These are phyloP conservation scores for Xyrauchen texanus DNA, from an alignment of 2,113 vertebrate genomes.

Conservation along the genomic window DNA sequence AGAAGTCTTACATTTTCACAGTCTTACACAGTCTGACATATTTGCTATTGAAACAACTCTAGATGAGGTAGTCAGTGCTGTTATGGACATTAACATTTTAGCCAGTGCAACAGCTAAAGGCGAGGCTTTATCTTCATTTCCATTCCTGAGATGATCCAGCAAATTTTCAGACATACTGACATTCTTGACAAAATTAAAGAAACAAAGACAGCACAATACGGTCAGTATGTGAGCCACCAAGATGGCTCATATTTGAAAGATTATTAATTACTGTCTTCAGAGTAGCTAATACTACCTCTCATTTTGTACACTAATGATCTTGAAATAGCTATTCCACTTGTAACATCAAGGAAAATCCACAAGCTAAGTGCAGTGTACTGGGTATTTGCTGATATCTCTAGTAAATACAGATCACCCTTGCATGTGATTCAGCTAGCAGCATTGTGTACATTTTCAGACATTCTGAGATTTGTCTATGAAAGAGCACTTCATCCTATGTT, in stretches of 20 bases:
- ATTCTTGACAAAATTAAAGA: constrained; percentile 30
- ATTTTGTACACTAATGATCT: constrained; percentile 45
- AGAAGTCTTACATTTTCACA: constrained; percentile 21
- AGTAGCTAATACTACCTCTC: constrained; percentile 19
- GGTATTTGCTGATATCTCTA: constrained; percentile 47
- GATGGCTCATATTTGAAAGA: constrained; percentile 27
- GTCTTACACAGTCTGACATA: no score
- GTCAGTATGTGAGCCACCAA: constrained; percentile 34
- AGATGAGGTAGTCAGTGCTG: constrained; percentile 22
- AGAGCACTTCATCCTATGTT: constrained; percentile 44
- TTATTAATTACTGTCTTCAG: constrained; percentile 25
- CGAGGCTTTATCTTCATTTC: constrained; percentile 20
- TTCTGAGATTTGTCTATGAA: constrained; percentile 31
- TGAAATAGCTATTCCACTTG: constrained; percentile 43
- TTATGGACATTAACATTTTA: constrained; percentile 36
- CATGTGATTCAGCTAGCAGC: constrained; percentile 41
- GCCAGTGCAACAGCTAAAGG: constrained; percentile 34
- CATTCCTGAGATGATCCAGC: constrained; percentile 33
- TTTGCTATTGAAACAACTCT: background rate
- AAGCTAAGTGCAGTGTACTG: constrained; percentile 52
- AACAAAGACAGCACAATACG: background rate
- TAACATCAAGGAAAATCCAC: constrained; percentile 46
- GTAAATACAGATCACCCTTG: constrained; percentile 37
- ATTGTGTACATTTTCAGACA: constrained; percentile 16
- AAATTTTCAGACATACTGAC: constrained; percentile 38